Percentiles rank a stretch among this genome's conserved stretches.
phyloP scores from a whole-genome alignment of 2,888 invertebrate genomes.

The Cryptosula pallasiana region DNA sequence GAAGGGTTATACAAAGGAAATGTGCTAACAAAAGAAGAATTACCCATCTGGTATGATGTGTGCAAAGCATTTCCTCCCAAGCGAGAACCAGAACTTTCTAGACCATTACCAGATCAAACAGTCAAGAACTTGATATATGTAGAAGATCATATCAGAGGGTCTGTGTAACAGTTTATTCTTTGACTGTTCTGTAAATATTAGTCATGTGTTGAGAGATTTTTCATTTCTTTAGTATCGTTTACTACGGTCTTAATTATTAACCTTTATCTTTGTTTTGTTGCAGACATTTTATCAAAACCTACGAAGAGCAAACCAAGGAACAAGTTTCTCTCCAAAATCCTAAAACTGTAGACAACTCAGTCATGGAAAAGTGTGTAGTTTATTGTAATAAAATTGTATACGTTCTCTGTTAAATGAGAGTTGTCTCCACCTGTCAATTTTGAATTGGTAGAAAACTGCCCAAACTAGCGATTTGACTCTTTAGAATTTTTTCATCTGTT shows the following conservation, averaged over 20 bases:
- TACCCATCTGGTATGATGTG: slow-evolving; percentile 88
- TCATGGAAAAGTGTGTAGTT: slow-evolving; percentile 8
- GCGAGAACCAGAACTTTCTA: slow-evolving; percentile 70
- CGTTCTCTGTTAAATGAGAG: too few species aligned
- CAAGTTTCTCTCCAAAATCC: background rate
- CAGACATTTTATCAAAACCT: slow-evolving; percentile 9
- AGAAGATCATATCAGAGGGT: slow-evolving; percentile 58
- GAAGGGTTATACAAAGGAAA: slow-evolving; percentile 73
- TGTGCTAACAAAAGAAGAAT: slow-evolving; percentile 73
- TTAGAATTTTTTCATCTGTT: too few species aligned
- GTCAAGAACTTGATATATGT: slow-evolving; percentile 40
- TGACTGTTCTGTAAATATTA: too few species aligned
- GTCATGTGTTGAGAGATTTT: too few species aligned
- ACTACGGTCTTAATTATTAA: too few species aligned
- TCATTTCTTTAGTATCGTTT: too few species aligned
- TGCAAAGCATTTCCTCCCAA: slow-evolving; percentile 86
- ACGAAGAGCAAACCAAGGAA: background rate
- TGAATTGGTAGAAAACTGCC: too few species aligned
- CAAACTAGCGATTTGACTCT: too few species aligned
- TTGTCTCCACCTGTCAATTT: too few species aligned
- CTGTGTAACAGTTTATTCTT: too few species aligned
- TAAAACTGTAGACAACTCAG: background rate
- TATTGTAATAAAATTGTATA: background rate
- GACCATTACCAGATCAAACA: slow-evolving; percentile 33
- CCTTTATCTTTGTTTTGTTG: background rate